A percentile compares a stretch with the other conserved stretches of the same genome.
Conservation (phyloP, 2,797 vertebrate species). For the Philypnodon macrostomus region DNA sequence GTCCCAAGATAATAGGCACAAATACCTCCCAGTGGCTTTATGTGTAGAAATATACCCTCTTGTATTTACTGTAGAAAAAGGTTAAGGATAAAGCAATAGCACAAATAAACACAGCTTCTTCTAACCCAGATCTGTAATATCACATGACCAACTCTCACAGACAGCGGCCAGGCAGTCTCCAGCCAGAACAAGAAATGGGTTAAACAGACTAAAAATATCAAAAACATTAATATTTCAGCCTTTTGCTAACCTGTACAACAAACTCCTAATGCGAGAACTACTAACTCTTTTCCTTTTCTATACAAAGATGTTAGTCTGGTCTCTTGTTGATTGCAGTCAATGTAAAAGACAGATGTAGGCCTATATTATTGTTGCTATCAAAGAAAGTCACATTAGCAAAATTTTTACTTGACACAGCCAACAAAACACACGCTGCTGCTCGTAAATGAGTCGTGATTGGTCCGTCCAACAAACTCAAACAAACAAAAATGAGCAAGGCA, state of each 20-base stretch:
- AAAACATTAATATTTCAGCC: constrained; percentile 79
- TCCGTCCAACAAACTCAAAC: too few species aligned
- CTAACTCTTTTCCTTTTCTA: too few species aligned
- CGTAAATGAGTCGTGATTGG: too few species aligned
- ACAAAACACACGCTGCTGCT: too few species aligned
- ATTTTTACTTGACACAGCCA: too few species aligned
- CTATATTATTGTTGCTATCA: too few species aligned
- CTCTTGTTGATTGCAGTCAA: too few species aligned
- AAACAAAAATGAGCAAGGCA: too few species aligned
- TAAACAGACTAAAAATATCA: constrained; percentile 79
- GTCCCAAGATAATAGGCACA: not conserved
- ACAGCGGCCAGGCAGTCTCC: constrained; percentile 68
- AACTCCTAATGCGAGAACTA: constrained; percentile 55
- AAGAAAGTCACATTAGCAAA: too few species aligned
- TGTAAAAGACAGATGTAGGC: too few species aligned
- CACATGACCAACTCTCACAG: constrained; percentile 75
- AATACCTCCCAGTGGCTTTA: constrained; percentile 1
- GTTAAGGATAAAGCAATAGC: not conserved
- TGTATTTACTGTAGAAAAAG: not conserved
- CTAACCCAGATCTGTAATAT: constrained; percentile 76
- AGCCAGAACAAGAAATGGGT: constrained; percentile 79
- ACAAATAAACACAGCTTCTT: constrained; percentile 33
- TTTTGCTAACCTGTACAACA: constrained; percentile 73
- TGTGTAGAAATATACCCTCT: constrained; percentile 4
- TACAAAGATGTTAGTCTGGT: too few species aligned